Evolutionary conservation across 2,888 invertebrate species (phyloP).

Genomic region (Cephus runcator): DNA sequence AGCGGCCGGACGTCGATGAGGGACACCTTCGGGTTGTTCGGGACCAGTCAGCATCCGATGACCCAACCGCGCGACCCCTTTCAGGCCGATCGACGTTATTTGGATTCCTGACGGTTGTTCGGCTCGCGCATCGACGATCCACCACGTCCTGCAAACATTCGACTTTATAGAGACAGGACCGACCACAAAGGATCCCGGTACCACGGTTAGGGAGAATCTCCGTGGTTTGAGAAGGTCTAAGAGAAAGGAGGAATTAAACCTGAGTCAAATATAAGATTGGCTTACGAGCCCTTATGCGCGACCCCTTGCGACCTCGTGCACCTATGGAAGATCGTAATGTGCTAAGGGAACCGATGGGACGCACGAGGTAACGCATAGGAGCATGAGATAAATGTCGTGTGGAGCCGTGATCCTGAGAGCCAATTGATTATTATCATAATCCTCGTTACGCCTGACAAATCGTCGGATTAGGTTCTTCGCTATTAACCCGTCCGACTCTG

Average conservation of each 20-base stretch:
- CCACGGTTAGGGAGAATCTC: background rate
- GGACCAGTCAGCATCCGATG: background rate
- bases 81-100: conserved; percentile 1
- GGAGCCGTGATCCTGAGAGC: conserved; percentile 24
- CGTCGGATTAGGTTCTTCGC: conserved; percentile 20
- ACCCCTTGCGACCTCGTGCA: background rate
- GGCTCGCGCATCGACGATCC: background rate
- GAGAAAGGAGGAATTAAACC: background rate
- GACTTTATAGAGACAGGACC: conserved; percentile 2
- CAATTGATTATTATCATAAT: conserved; percentile 33
- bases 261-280: background rate
- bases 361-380: conserved; percentile 10
- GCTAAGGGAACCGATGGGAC: background rate
- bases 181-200: background rate
- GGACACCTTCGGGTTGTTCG: background rate
- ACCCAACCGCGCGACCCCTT: conserved; percentile 4
- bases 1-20: background rate
- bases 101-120: conserved; percentile 3
- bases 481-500: background rate
- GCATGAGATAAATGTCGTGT: conserved; percentile 23
- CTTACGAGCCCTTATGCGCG: background rate
- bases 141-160: conserved; percentile 4
- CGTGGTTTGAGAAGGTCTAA: background rate
- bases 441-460: conserved; percentile 28
- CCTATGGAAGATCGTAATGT: background rate